phyloP scores from a whole-genome alignment of 2,113 vertebrate genomes.

The Uropsilus gracilis region DNA sequence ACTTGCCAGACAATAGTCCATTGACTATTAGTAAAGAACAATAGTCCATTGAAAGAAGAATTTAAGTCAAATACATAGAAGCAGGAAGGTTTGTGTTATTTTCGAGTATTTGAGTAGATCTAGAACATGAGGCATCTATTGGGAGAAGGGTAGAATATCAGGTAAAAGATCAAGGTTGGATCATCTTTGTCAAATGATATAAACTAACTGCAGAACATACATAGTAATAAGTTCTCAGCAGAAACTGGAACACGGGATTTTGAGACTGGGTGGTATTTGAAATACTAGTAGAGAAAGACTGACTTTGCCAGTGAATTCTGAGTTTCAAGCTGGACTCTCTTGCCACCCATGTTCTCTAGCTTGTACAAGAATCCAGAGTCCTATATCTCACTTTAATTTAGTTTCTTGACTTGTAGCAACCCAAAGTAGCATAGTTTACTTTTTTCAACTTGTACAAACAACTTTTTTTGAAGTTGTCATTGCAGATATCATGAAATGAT shows the following conservation, averaged over 20 bases:
- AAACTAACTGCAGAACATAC: neutral
- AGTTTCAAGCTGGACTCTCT: neutral
- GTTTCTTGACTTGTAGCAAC: neutral
- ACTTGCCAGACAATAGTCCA: slow-evolving; percentile 1
- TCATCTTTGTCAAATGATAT: neutral
- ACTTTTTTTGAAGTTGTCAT: neutral
- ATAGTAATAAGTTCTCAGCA: neutral
- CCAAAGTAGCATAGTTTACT: neutral
- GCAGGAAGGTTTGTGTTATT: neutral
- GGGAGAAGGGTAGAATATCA: neutral
- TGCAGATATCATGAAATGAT: neutral
- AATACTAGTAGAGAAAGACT: neutral
- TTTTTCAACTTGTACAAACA: neutral
- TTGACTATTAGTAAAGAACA: too few species aligned
- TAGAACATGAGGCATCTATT: neutral
- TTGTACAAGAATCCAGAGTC: neutral
- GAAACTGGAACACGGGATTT: neutral
- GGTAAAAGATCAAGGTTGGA: neutral
- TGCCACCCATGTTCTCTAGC: neutral
- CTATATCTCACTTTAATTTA: neutral
- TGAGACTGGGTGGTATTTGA: neutral
- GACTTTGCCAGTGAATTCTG: neutral
- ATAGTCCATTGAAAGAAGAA: neutral
- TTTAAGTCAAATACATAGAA: neutral
- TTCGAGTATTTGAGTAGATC: neutral